A percentile compares a stretch with the other conserved stretches of the same genome.
Evolutionary conservation across 2,888 invertebrate genomes (phyloP).

Genomic region (Andrena camellia): DNA sequence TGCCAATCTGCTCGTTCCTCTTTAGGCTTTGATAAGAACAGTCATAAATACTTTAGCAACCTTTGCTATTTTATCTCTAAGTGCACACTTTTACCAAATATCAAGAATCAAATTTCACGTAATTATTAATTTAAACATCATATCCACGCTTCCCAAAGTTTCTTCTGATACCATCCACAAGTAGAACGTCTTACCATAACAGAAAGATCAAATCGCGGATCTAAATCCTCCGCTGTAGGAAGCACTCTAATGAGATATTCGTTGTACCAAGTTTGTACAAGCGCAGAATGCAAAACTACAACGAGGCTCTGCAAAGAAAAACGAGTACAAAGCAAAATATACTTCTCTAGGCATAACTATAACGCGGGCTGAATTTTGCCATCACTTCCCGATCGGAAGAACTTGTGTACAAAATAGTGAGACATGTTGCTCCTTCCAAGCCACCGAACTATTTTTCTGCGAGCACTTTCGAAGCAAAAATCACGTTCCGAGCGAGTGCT

Average conservation of each 20-base stretch:
- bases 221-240: constrained; percentile 1
- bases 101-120: not conserved
- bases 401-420: not conserved
- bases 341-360: not conserved
- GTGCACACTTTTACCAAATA: not conserved
- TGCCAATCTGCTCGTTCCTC: constrained; percentile 18
- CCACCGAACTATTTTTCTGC: not conserved
- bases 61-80: not conserved
- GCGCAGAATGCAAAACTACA: not conserved
- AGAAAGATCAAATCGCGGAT: not conserved
- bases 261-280: constrained; percentile 5
- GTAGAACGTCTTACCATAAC: not conserved
- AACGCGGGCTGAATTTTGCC: not conserved
- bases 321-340: not conserved
- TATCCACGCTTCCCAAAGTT: not conserved
- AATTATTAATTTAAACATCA: not conserved
- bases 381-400: too few species aligned
- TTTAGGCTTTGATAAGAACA: not conserved
- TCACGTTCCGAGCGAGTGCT: not conserved
- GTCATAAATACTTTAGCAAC: not conserved
- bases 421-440: not conserved
- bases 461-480: not conserved
- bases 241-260: constrained; percentile 15
- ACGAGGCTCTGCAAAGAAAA: not conserved
- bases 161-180: not conserved